phyloP scores from a whole-genome alignment of 2,888 invertebrate species.

The Tricholauxania praeusta region DNA sequence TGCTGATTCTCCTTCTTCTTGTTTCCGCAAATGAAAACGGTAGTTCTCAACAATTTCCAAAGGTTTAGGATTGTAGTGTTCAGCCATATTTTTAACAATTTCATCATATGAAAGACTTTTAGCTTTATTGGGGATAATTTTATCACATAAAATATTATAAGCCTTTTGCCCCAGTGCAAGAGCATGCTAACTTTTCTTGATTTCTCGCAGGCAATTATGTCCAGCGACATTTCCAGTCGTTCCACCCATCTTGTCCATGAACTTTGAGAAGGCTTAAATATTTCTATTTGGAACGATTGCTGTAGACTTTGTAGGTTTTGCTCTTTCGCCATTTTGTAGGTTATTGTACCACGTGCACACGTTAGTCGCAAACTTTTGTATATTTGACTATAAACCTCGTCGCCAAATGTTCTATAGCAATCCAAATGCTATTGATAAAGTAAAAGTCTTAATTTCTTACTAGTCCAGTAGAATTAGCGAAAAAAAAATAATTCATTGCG shows the following conservation, averaged over 20 bases:
- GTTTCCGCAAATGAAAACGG: slow-evolving; percentile 40
- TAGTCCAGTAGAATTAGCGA: too few relatives aligned
- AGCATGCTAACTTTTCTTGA: slow-evolving; percentile 19
- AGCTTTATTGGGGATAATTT: slow-evolving; percentile 1
- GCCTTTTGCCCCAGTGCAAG: slow-evolving; percentile 23
- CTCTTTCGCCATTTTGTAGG: too few relatives aligned
- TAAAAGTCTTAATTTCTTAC: too few relatives aligned
- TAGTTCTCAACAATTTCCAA: slow-evolving; percentile 42
- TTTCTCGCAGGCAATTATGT: slow-evolving; percentile 14
- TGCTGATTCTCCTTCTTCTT: slow-evolving; percentile 33
- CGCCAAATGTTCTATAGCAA: too few relatives aligned
- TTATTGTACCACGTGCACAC: too few relatives aligned
- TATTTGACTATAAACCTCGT: too few relatives aligned
- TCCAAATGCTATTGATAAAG: too few relatives aligned
- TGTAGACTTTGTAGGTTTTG: not conserved
- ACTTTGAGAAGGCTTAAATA: slow-evolving; percentile 16
- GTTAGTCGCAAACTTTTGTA: too few relatives aligned
- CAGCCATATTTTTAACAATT: slow-evolving; percentile 32
- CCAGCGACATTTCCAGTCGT: slow-evolving; percentile 17
- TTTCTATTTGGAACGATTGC: slow-evolving; percentile 13
- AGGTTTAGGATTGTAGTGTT: slow-evolving; percentile 38
- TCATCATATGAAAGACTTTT: slow-evolving; percentile 15
- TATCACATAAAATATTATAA: slow-evolving; percentile 16
- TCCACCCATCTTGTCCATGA: slow-evolving; percentile 20
- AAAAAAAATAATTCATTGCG: too few relatives aligned